phyloP scores from a whole-genome alignment of 1,140 invertebrate genomes.

The Pissodes strobi region DNA sequence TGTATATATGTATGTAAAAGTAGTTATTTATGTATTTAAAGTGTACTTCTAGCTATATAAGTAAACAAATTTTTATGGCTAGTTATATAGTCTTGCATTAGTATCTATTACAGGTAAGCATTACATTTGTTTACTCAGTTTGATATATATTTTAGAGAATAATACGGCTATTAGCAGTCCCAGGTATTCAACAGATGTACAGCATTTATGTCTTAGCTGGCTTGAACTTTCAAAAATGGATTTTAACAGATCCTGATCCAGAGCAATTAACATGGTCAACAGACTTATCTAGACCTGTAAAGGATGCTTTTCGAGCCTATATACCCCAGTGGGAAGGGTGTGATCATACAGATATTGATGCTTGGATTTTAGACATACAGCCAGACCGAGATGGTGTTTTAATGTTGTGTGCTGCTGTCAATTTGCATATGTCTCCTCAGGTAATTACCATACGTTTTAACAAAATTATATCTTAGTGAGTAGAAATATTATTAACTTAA shows the following conservation, averaged over 20 bases:
- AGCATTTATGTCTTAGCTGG: slow-evolving; percentile 70
- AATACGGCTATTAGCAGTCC: slow-evolving; percentile 61
- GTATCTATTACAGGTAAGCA: too few relatives aligned
- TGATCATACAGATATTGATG: slow-evolving; percentile 53
- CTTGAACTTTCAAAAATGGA: slow-evolving; percentile 72
- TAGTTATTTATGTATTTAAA: too few relatives aligned
- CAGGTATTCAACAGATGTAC: slow-evolving; percentile 56
- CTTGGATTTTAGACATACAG: slow-evolving; percentile 75
- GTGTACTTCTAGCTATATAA: too few relatives aligned
- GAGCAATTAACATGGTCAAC: slow-evolving; percentile 69
- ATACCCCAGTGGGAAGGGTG: slow-evolving; percentile 63
- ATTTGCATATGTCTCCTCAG: slow-evolving; percentile 62
- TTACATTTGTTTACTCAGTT: too few relatives aligned
- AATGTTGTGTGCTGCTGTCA: slow-evolving; percentile 73
- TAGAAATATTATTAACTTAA: too few relatives aligned
- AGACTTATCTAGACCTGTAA: slow-evolving; percentile 66
- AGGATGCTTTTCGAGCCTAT: slow-evolving; percentile 65
- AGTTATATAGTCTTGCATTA: too few relatives aligned
- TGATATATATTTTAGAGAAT: slow-evolving; percentile 66
- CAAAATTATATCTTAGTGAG: too few relatives aligned
- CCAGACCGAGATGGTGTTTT: slow-evolving; percentile 68
- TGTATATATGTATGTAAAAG: too few relatives aligned
- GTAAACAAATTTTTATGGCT: too few relatives aligned
- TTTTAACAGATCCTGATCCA: slow-evolving; percentile 55
- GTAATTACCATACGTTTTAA: slow-evolving; percentile 2